Conservation (phyloP, 2,888 invertebrate genomes). For the Notocelia uddmanniana region DNA sequence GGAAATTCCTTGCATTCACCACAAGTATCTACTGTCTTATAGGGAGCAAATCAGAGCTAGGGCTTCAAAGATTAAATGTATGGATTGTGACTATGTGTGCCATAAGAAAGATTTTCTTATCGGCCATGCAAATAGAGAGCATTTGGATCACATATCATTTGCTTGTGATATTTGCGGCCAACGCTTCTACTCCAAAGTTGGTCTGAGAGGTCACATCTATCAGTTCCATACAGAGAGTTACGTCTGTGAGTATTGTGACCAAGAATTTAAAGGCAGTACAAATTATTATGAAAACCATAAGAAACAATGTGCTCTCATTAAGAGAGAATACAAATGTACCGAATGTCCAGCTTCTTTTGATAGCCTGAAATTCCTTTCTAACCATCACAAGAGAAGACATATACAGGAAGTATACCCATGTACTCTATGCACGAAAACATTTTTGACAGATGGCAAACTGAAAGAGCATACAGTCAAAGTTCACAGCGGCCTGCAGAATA, state of each 20-base stretch:
- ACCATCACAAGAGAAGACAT: constrained; percentile 58
- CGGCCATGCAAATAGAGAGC: constrained; percentile 65
- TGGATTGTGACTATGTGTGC: constrained; percentile 66
- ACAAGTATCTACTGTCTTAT: constrained; percentile 62
- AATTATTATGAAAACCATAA: constrained; percentile 55
- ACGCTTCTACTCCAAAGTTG: constrained; percentile 66
- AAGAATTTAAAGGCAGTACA: constrained; percentile 55
- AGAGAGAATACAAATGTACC: constrained; percentile 54
- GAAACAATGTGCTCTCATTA: constrained; percentile 55
- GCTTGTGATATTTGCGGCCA: constrained; percentile 64
- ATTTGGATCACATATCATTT: constrained; percentile 67
- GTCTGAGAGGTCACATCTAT: constrained; percentile 61
- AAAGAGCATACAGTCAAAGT: constrained; percentile 62
- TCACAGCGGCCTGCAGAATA: constrained; percentile 63
- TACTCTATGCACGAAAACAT: constrained; percentile 61
- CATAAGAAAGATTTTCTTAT: constrained; percentile 64
- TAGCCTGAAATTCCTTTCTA: constrained; percentile 53
- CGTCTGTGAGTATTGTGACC: constrained; percentile 64
- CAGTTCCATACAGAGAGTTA: constrained; percentile 60
- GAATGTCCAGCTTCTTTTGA: constrained; percentile 64
- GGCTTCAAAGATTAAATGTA: constrained; percentile 58
- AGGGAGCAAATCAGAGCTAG: constrained; percentile 62
- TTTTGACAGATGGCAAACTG: constrained; percentile 53
- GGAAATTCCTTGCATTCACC: constrained; percentile 64
- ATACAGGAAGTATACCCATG: constrained; percentile 59